A percentile compares a stretch with the other conserved stretches of the same genome.
phyloP scores from a whole-genome alignment of 2,888 invertebrate species.

The Himalopsyche japonica region DNA sequence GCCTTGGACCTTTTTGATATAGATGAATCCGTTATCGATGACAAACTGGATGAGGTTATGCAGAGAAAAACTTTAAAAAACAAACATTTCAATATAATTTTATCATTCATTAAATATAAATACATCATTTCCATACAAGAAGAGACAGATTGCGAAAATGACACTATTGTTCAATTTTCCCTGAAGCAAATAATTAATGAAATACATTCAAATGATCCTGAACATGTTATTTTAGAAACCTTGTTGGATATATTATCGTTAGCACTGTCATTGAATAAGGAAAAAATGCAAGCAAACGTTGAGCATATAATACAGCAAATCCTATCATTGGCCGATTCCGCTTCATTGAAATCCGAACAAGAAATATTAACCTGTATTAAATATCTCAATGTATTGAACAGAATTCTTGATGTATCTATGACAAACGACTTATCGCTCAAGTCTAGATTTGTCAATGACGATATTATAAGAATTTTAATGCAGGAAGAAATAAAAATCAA shows the following conservation, averaged over 20 bases:
- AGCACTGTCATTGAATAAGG: constrained; percentile 48
- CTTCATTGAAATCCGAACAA: neutral
- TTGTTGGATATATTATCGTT: constrained; percentile 49
- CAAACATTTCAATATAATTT: constrained; percentile 48
- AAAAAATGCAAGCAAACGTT: constrained; percentile 47
- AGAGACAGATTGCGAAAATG: constrained; percentile 51
- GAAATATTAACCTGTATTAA: neutral
- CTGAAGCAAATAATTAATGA: constrained; percentile 45
- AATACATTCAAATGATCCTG: constrained; percentile 43
- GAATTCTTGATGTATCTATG: constrained; percentile 20
- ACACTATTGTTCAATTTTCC: constrained; percentile 48
- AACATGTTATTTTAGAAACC: constrained; percentile 45
- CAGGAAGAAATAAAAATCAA: constrained; percentile 8
- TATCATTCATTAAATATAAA: constrained; percentile 54
- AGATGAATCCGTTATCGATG: constrained; percentile 53
- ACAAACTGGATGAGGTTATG: constrained; percentile 50
- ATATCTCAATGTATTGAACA: constrained; percentile 16
- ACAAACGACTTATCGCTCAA: constrained; percentile 2
- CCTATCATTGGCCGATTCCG: constrained; percentile 36
- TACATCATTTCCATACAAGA: constrained; percentile 52
- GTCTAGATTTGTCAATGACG: constrained; percentile 23
- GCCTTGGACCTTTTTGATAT: constrained; percentile 52
- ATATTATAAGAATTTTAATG: constrained; percentile 23
- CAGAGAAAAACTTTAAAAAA: constrained; percentile 44
- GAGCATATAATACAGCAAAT: constrained; percentile 57